Conservation (phyloP, 2,888 invertebrate species). For the Hipparchia semele region DNA sequence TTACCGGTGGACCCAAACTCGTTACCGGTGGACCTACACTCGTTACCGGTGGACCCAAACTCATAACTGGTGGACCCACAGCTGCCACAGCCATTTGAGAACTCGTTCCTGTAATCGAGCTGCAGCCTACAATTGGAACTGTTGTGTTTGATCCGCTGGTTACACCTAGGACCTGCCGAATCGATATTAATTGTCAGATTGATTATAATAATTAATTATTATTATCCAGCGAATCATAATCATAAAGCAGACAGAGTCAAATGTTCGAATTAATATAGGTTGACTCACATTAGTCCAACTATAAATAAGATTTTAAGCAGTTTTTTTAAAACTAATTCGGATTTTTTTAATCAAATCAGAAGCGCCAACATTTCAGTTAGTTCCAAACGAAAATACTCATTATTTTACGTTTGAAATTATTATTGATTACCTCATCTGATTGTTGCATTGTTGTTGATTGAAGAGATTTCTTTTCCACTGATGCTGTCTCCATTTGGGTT, state of each 20-base stretch:
- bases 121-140: neutral
- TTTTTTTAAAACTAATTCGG: no score
- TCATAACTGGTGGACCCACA: neutral
- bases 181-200: neutral
- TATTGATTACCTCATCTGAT: slow-evolving; percentile 34
- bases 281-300: no score
- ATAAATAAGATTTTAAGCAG: no score
- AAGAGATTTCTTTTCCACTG: slow-evolving; percentile 53
- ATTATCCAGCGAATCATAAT: no score
- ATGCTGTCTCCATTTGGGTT: slow-evolving; percentile 50
- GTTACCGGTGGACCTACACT: neutral
- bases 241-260: no score
- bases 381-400: no score
- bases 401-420: no score
- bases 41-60: neutral
- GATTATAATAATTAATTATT: neutral
- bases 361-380: no score
- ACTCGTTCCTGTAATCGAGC: neutral
- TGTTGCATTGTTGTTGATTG: slow-evolving; percentile 32
- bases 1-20: neutral
- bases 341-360: no score
- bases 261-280: no score
- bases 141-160: neutral
- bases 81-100: neutral
- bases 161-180: neutral